Base-by-base conservation (phyloP, 2,797 vertebrate genomes). In the Poeciliopsis presidionis region DNA sequence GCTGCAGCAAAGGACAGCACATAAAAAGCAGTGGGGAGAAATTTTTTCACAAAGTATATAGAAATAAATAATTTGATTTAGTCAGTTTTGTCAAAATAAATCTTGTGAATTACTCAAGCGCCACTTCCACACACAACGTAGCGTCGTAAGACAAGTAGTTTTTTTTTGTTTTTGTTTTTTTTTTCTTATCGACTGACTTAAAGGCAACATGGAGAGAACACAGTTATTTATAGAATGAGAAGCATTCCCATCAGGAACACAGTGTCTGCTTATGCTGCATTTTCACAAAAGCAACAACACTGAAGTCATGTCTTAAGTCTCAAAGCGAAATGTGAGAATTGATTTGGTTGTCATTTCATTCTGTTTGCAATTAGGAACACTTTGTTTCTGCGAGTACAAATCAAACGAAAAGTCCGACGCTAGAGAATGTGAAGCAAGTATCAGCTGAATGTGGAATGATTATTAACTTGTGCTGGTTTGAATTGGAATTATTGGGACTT, bases 211-310 rank as follows among this genome's bases (percentile, higher is more conserved):
- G 3, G 72, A 81, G 79, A 84, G 72, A 83, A 41, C 84, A 85
- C 0, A 18, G 80, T 81, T 93, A 92, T 93, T 92, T 89, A 89
- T 92, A 91, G 87, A 57, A 47, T 47, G 70, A 82, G 83, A 78
- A 79, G 45, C 36, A 78, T 80, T 88, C 78, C 59, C 67, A 74
- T 74, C 55, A 75, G 76, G 74, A 81, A 90, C 82, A 80, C 70
- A 25, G 30, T 63, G 82, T 86, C 30, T 90, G 84, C 88, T 90
- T 86, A 81, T 59, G 1, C 45, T 76, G 47, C 36, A 49, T 0
- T 16, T 55, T 16, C 78, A 51, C 0, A 1, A 76, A 57, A 46
- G 25, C 16, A 3, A 71, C 45, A 18, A 73, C 11, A 11, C 4
- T 70, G 25, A 70, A 28, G 41, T 45, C 16, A 65, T 22, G 61